phyloP scores from a whole-genome alignment of 2,797 vertebrate species.

The Sus cebifrons region DNA sequence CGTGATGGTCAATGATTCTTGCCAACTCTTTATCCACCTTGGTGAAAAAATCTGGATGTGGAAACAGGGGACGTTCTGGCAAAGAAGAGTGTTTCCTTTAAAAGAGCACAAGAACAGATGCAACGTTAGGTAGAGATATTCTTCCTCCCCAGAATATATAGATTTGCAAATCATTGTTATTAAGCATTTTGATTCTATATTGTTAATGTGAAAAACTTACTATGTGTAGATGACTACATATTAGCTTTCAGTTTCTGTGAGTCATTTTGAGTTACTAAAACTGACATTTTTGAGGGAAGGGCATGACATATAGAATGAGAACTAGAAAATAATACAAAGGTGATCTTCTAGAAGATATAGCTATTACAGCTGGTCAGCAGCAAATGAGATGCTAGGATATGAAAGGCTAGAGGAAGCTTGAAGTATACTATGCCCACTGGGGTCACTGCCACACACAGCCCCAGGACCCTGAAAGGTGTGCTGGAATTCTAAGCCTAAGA shows the following conservation, averaged over 20 bases:
- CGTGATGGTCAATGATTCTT: conserved; percentile 84
- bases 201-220: not conserved
- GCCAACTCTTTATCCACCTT: conserved; percentile 77
- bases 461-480: not conserved
- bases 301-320: not conserved
- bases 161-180: not conserved
- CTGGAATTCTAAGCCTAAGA: not conserved
- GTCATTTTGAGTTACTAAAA: not conserved
- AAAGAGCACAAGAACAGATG: conserved; percentile 66
- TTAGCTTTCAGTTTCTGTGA: conserved; percentile 7
- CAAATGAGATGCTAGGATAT: not conserved
- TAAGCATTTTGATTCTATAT: conserved; percentile 30
- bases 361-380: not conserved
- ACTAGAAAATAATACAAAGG: not conserved
- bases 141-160: not conserved
- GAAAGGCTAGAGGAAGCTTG: not conserved
- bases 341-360: not conserved
- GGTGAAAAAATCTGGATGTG: conserved; percentile 80
- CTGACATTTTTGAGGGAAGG: not conserved
- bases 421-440: rapidly evolving
- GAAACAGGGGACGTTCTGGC: conserved; percentile 60
- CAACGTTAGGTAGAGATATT: not conserved
- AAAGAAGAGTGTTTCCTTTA: conserved; percentile 82
- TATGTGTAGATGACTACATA: not conserved
- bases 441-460: rapidly evolving